phyloP scores from a whole-genome alignment of 2,113 vertebrate species.

The Andinoacara biseriatus region DNA sequence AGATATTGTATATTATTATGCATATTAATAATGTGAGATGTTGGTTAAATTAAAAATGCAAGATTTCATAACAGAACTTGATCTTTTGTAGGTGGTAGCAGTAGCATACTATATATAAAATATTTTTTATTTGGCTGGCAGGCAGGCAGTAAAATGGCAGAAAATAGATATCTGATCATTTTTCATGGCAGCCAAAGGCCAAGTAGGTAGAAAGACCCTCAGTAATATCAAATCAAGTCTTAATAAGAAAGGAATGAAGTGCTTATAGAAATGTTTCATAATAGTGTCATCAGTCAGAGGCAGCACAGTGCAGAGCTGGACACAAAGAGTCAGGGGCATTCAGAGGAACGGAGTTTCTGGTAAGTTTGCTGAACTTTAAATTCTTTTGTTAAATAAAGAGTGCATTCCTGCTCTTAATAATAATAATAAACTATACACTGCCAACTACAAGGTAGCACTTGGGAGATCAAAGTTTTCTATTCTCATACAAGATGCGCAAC shows the following conservation, averaged over 20 bases:
- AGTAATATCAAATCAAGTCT: slow-evolving; percentile 2
- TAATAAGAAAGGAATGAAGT: slow-evolving; percentile 8
- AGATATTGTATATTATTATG: not conserved
- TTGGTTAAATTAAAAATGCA: not conserved
- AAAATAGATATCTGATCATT: not conserved
- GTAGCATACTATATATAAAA: not conserved
- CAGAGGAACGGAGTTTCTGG: not conserved
- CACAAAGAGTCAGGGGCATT: not conserved
- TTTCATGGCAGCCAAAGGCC: not conserved
- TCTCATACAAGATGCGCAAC: not conserved
- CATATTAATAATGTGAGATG: not conserved
- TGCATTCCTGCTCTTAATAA: not conserved
- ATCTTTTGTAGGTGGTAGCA: not conserved
- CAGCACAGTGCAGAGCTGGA: not conserved
- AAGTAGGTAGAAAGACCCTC: not conserved
- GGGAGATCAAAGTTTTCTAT: too few relatives aligned
- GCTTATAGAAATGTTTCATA: not conserved
- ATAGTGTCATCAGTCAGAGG: not conserved
- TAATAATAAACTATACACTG: not conserved
- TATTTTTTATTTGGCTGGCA: not conserved
- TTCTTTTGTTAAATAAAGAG: not conserved
- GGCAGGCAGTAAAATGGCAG: not conserved
- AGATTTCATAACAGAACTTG: not conserved
- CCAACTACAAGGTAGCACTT: not conserved
- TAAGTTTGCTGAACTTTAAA: not conserved